Base-by-base conservation (phyloP, 2,797 vertebrate species). In the Loris lydekkerianus region DNA sequence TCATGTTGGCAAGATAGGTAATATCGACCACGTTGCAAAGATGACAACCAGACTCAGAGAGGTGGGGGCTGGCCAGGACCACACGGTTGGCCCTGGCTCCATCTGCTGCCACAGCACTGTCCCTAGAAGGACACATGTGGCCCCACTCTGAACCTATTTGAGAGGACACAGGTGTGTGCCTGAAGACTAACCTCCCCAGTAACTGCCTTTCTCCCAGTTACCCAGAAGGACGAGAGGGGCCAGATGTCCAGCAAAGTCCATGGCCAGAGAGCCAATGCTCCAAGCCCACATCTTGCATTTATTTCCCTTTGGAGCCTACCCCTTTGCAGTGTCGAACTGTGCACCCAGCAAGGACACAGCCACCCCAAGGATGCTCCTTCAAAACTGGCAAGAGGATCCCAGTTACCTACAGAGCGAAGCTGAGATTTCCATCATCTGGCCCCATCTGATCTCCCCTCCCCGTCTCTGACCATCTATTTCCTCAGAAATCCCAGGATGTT, bases 1-100 rank as follows among this genome's bases (percentile, higher is more conserved):
- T 80, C 77, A 63, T 25, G 67, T 31, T 94, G 88, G 37, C 73
- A 65, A 85, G 93, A 95, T 86, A 93, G 34, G 18, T 75, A 61
- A 27, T 17, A 77, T 84, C 0, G 10, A 81, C 18, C 40, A 15
- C 58, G 37, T 1, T 92, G 72, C 75, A 76, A 84, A 96, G 82
- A 92, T 70, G n/a, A 70, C 56, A 70, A 13, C n/a, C 78, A 95
- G 60, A 31, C 23, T 25, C 49, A 27, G 81, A 61, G 58, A 34
- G 49, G 60, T 7, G 2, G n/a, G 31, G 53, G 3, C 27, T 56
- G 65, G 67, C 80, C 37, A 7, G 67, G 61, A 73, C 3, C 20
- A 25, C 10, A 9, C 43, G 56, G 31, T 34, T n/a, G 56, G 25
- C 61, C 83, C 40, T 31, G 46, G 70, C 63, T 92, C 46, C 60